Conservation (phyloP, 1,140 invertebrate genomes). For the Drosophila bocqueti region DNA sequence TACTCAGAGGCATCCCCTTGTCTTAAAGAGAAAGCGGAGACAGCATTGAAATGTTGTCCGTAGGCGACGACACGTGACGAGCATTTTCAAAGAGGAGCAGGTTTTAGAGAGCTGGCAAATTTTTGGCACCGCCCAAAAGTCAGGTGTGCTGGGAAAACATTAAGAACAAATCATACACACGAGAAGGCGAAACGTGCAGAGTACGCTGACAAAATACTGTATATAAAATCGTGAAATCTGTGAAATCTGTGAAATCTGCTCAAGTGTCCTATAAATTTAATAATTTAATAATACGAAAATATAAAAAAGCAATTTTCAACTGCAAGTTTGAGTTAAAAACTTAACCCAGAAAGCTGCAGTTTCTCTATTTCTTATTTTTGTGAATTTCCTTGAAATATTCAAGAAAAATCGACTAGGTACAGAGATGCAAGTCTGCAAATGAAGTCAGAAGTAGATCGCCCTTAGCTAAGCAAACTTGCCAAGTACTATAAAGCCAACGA, state of each 20-base stretch:
- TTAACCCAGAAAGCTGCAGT: neutral
- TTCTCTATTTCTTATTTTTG: neutral
- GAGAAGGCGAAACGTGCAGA: too few relatives aligned
- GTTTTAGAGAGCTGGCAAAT: neutral
- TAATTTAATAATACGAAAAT: neutral
- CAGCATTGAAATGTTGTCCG: constrained; percentile 56
- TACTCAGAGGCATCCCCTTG: neutral
- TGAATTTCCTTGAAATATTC: neutral
- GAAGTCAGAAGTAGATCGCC: constrained; percentile 22
- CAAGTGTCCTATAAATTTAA: neutral
- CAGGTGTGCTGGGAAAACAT: constrained; percentile 35
- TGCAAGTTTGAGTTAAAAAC: neutral
- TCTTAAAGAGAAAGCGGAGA: constrained; percentile 11
- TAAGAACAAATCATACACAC: constrained; percentile 1
- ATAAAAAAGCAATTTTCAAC: neutral
- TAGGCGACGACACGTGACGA: constrained; percentile 56
- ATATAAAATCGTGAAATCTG: too few relatives aligned
- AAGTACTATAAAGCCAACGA: constrained; percentile 21
- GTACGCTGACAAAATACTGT: too few relatives aligned
- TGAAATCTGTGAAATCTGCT: neutral
- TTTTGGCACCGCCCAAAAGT: constrained; percentile 7
- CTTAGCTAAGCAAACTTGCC: constrained; percentile 4
- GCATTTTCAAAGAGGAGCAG: constrained; percentile 18
- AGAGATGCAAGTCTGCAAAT: constrained; percentile 14
- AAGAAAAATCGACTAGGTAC: neutral